These are phyloP conservation scores for Oxystoma pomonae DNA, from an alignment of 2,888 invertebrate species.

Conservation along the genomic window DNA sequence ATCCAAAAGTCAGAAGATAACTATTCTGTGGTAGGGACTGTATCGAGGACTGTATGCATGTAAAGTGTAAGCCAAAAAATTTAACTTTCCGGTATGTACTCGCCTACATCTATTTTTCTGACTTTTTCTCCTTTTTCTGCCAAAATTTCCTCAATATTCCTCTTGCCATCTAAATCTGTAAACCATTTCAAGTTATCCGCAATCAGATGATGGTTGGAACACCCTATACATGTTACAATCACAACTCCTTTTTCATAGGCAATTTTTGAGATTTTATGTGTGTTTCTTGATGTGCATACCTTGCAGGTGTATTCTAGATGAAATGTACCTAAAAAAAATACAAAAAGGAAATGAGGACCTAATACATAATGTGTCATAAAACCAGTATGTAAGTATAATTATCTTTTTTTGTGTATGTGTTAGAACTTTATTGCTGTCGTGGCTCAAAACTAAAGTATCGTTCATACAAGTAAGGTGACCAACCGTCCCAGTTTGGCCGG, in stretches of 20 bases:
- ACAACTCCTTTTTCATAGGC: slow-evolving; percentile 89
- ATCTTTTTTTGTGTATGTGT: too few relatives aligned
- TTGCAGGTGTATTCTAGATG: slow-evolving; percentile 85
- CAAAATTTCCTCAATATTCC: slow-evolving; percentile 88
- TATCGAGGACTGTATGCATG: too few relatives aligned
- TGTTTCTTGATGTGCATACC: slow-evolving; percentile 73
- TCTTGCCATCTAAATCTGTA: slow-evolving; percentile 66
- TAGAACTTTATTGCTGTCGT: too few relatives aligned
- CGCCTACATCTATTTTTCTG: slow-evolving; percentile 45
- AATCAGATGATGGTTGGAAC: slow-evolving; percentile 87
- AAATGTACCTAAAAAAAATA: slow-evolving; percentile 58
- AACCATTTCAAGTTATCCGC: slow-evolving; percentile 98
- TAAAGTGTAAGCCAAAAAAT: background rate
- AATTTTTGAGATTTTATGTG: slow-evolving; percentile 76
- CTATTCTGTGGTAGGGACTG: too few relatives aligned
- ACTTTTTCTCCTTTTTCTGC: slow-evolving; percentile 84
- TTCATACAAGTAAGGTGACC: too few relatives aligned
- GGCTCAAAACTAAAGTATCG: too few relatives aligned
- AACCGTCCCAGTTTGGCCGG: too few relatives aligned
- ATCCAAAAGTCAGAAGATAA: too few relatives aligned
- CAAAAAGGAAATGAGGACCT: too few relatives aligned
- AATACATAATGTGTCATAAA: too few relatives aligned
- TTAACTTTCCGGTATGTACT: slow-evolving; percentile 22
- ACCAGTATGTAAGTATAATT: too few relatives aligned
- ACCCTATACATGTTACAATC: slow-evolving; percentile 84